Percentiles rank a stretch among this genome's conserved stretches.
phyloP scores from a whole-genome alignment of 1,140 invertebrate genomes.

The Plectus sambesii region DNA sequence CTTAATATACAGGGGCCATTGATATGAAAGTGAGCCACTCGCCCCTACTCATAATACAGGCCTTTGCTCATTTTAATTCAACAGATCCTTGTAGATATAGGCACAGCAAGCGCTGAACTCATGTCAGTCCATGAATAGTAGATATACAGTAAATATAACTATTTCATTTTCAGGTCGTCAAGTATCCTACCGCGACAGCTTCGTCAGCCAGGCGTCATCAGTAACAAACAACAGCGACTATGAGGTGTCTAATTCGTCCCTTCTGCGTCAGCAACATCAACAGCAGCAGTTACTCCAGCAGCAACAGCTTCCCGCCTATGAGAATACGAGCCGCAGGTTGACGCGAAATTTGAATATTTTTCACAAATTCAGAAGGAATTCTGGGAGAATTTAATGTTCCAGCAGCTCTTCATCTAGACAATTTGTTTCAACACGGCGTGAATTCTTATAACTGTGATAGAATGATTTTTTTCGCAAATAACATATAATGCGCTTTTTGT shows the following conservation, averaged over 20 bases:
- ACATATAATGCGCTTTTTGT: too few species aligned
- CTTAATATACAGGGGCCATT: too few species aligned
- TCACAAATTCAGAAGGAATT: too few species aligned
- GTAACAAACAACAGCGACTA: constrained; percentile 13
- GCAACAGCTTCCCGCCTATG: constrained; percentile 19
- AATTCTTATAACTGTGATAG: too few species aligned
- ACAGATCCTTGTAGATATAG: constrained; percentile 4
- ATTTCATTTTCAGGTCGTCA: constrained; percentile 1
- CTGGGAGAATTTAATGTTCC: too few species aligned
- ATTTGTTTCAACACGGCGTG: too few species aligned
- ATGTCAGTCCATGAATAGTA: constrained; percentile 22
- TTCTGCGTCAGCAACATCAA: constrained; percentile 9
- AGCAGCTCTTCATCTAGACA: too few species aligned
- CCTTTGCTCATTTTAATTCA: too few species aligned
- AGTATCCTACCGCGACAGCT: neutral
- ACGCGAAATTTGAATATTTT: constrained; percentile 12
- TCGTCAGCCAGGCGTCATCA: constrained; percentile 12
- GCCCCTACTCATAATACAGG: too few species aligned
- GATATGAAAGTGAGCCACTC: too few species aligned
- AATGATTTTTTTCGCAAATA: too few species aligned
- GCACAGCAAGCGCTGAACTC: constrained; percentile 9
- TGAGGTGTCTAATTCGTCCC: constrained; percentile 20
- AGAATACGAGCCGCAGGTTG: constrained; percentile 21
- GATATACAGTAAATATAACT: constrained; percentile 10
- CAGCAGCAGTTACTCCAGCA: neutral